Evolutionary conservation across 1,140 invertebrate genomes (phyloP).

Genomic region (Leptinotarsa texana): DNA sequence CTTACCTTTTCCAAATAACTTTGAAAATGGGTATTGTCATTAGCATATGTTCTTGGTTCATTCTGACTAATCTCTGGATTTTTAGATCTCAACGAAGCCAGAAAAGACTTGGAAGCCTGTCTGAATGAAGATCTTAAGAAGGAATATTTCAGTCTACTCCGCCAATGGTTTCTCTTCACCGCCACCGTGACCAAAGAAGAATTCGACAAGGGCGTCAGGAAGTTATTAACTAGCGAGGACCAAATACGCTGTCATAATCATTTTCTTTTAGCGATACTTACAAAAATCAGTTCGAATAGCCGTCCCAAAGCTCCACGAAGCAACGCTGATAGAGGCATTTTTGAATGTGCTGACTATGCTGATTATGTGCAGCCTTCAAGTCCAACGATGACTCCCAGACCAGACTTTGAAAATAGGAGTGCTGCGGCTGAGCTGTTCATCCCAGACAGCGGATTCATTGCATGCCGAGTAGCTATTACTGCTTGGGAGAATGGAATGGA

Average conservation of each 20-base stretch:
- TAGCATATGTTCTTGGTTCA: too few relatives aligned
- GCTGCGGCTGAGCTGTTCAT: constrained; percentile 49
- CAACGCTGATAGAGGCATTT: constrained; percentile 38
- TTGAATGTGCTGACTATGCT: constrained; percentile 36
- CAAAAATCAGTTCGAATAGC: constrained; percentile 39
- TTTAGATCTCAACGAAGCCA: constrained; percentile 46
- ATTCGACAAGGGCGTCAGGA: constrained; percentile 47
- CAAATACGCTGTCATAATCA: constrained; percentile 48
- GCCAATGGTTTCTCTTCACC: constrained; percentile 49
- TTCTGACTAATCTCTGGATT: not conserved
- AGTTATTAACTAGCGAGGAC: constrained; percentile 47
- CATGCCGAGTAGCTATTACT: constrained; percentile 44
- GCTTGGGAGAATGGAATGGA: constrained; percentile 52
- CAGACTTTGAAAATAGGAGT: constrained; percentile 45
- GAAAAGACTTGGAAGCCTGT: constrained; percentile 43
- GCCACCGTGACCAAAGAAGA: constrained; percentile 43
- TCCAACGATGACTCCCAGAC: constrained; percentile 37
- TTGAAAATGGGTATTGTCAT: too few relatives aligned
- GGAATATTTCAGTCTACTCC: constrained; percentile 47
- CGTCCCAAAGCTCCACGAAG: constrained; percentile 24
- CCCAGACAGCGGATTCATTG: constrained; percentile 48
- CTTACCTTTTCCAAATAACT: too few relatives aligned
- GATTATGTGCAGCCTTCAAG: constrained; percentile 46
- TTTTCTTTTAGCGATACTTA: constrained; percentile 45
- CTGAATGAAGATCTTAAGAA: constrained; percentile 44